Base-by-base conservation (phyloP, 2,113 vertebrate genomes). In the Plestiodon gilberti region DNA sequence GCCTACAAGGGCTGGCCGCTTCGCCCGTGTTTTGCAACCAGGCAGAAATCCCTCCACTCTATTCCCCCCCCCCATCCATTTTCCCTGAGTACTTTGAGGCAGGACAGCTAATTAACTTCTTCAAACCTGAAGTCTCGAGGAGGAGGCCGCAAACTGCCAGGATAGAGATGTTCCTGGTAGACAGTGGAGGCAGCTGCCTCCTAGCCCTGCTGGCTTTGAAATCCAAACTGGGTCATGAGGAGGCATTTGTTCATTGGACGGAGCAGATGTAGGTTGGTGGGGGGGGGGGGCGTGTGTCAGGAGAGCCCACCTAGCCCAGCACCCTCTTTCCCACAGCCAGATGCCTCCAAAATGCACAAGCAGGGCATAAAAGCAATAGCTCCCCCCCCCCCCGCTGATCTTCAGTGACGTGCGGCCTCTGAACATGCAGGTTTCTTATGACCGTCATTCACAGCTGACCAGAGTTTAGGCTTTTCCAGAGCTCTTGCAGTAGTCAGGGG, bases 61-160 rank as follows among this genome's bases (percentile, higher is more conserved):
- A n/a, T n/a, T n/a, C n/a, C n/a, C 52, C 18, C 14, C 1, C 40
- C 0, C 0, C 64, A 18, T 67, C n/a, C 73, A 64, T 35, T 18
- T 6, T 30, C 14, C 0, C 35, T 76, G 81, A 43, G 2, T 14
- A 61, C 1, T 40, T 15, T 35, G 33, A 73, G 67, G 76, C 35
- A 30, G 4, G 69, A 78, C 78, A 48, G 85, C 52, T 88, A 91
- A 89, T 91, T 77, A 89, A 71, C 61, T 2, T 75, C 69, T 87
- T 38, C 2, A 15, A 57, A 57, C 69, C n/a, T 70, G n/a, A 11
- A 57, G 20, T 10, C 69, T 70, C 30, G 2, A 38, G 6, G 48
- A 70, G 15, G 14, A 48, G 62, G 61, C 3, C 9, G 18, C 5
- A 43, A 23, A 48, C 8, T 48, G 25, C 38, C 18, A n/a, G n/a